These are phyloP conservation scores for Zygothrica quintamaculata DNA, from an alignment of 2,888 invertebrate species.

Conservation along the genomic window DNA sequence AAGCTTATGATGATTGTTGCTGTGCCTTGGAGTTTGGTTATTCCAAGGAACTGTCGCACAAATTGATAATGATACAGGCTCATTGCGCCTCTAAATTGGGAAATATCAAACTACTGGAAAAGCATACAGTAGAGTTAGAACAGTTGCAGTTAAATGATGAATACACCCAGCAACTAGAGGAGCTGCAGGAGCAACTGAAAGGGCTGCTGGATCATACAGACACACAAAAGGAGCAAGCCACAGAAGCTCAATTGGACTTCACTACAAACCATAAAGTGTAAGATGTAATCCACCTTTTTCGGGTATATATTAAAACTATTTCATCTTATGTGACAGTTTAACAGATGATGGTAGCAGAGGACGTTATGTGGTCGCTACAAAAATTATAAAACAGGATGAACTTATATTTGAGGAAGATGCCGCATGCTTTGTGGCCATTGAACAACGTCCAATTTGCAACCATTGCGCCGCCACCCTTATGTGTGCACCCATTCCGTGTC, in stretches of 20 bases:
- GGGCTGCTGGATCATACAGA: neutral
- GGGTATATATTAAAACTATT: too few relatives aligned
- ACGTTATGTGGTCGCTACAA: slow-evolving; percentile 85
- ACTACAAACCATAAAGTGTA: too few relatives aligned
- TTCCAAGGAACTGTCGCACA: slow-evolving; percentile 66
- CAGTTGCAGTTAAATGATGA: slow-evolving; percentile 46
- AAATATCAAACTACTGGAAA: slow-evolving; percentile 30
- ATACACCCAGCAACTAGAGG: slow-evolving; percentile 49
- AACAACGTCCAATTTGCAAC: slow-evolving; percentile 87
- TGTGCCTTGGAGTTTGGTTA: slow-evolving; percentile 77
- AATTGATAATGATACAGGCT: slow-evolving; percentile 72
- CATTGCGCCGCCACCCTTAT: slow-evolving; percentile 88
- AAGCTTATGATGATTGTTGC: slow-evolving; percentile 81
- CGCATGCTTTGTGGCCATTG: slow-evolving; percentile 90
- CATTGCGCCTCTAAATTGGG: slow-evolving; percentile 67
- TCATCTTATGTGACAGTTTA: too few relatives aligned
- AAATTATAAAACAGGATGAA: slow-evolving; percentile 87
- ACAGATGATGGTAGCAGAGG: slow-evolving; percentile 36
- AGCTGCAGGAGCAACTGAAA: slow-evolving; percentile 41
- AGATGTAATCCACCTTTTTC: too few relatives aligned
- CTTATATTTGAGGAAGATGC: slow-evolving; percentile 92
- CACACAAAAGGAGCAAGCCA: neutral
- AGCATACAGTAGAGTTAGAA: slow-evolving; percentile 50
- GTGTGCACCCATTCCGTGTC: slow-evolving; percentile 88
- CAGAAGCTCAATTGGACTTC: neutral